Conservation (phyloP, 2,888 invertebrate species). For the Apamea epomidion region DNA sequence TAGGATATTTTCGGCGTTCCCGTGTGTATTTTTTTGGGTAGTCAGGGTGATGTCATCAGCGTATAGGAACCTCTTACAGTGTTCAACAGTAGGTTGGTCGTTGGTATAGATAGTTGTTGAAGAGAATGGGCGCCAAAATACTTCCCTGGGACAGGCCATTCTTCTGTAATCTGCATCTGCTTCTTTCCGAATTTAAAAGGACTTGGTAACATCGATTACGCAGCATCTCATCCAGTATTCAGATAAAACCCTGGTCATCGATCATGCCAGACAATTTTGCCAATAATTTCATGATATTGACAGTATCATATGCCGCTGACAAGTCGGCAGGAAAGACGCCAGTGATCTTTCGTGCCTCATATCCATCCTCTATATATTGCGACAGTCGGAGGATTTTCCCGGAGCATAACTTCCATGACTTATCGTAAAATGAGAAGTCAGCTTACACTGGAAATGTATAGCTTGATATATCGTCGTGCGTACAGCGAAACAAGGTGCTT, state of each 20-base stretch:
- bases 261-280: background rate
- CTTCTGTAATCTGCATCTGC: background rate
- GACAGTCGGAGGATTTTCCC: background rate
- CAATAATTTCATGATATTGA: background rate
- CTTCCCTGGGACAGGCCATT: background rate
- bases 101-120: background rate
- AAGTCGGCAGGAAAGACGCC: background rate
- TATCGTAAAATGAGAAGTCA: too few species aligned
- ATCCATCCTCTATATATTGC: background rate
- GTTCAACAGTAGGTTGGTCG: background rate
- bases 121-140: background rate
- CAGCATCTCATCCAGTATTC: background rate
- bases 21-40: background rate
- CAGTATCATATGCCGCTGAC: background rate
- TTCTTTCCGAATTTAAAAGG: background rate
- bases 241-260: background rate
- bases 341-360: background rate
- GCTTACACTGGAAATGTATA: too few species aligned
- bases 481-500: too few species aligned
- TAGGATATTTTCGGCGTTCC: background rate
- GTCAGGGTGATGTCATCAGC: background rate
- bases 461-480: too few species aligned
- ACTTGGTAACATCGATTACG: background rate
- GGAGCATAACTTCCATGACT: background rate
- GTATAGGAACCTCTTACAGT: background rate